Conservation (phyloP, 2,888 invertebrate genomes). For the Ophion ventricosus region DNA sequence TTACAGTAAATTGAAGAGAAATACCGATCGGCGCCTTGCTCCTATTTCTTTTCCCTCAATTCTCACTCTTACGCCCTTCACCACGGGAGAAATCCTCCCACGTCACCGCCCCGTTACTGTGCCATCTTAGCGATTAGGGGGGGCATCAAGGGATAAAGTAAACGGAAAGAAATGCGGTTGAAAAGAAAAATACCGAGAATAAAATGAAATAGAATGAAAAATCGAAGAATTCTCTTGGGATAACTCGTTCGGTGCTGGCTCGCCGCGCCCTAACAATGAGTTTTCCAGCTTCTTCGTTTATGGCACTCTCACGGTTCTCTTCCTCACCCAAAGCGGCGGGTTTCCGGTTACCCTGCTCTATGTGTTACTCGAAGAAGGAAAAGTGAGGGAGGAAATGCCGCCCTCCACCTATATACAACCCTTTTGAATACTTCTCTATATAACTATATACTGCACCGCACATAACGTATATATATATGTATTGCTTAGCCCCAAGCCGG, state of each 20-base stretch:
- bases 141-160: background rate
- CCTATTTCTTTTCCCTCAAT: background rate
- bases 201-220: slow-evolving; percentile 51
- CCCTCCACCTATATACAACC: background rate
- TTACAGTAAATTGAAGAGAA: slow-evolving; percentile 37
- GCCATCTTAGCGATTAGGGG: background rate
- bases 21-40: background rate
- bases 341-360: slow-evolving; percentile 26
- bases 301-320: background rate
- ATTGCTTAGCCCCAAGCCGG: slow-evolving; percentile 4
- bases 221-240: slow-evolving; percentile 50
- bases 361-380: background rate
- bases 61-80: slow-evolving; percentile 12
- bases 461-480: slow-evolving; percentile 3
- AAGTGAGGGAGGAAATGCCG: slow-evolving; percentile 25
- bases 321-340: background rate
- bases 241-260: slow-evolving; percentile 56
- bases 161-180: slow-evolving; percentile 11
- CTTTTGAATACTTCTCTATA: slow-evolving; percentile 7
- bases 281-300: slow-evolving; percentile 48
- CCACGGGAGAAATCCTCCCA: background rate
- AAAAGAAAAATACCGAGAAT: slow-evolving; percentile 22
- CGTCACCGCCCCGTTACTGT: background rate
- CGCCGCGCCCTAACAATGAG: slow-evolving; percentile 52
- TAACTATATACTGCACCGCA: background rate